phyloP scores from a whole-genome alignment of 2,888 invertebrate species.

The Trachelus iudaicus region DNA sequence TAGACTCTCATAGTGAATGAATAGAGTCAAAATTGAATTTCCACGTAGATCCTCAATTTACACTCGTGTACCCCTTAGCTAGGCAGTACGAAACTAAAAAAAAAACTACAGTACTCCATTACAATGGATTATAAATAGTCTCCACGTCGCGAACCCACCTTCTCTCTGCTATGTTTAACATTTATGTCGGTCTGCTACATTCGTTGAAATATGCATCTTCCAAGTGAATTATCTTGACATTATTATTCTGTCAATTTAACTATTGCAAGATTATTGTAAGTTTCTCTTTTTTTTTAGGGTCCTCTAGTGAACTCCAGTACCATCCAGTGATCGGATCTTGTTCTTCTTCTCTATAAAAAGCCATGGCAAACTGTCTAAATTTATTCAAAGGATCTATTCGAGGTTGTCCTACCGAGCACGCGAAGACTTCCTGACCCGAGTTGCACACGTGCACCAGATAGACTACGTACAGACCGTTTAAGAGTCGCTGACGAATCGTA shows the following conservation, averaged over 20 bases:
- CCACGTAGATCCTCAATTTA: not conserved
- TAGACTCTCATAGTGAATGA: not conserved
- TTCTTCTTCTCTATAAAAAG: not conserved
- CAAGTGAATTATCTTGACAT: not conserved
- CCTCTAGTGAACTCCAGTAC: not conserved
- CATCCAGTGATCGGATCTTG: not conserved
- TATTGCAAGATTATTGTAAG: not conserved
- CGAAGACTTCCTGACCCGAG: not conserved
- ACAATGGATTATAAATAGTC: constrained; percentile 2
- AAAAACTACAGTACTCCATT: not conserved
- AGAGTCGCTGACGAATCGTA: not conserved
- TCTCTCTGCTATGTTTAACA: not conserved
- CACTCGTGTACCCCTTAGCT: not conserved
- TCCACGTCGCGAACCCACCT: not conserved
- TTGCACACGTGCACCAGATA: not conserved
- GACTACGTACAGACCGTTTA: not conserved
- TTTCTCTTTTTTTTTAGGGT: not conserved
- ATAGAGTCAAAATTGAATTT: not conserved
- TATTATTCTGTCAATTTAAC: not conserved
- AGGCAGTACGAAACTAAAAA: not conserved
- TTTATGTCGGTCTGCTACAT: not conserved
- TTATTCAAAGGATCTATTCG: not conserved
- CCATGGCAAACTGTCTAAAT: not conserved
- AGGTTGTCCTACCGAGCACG: not conserved
- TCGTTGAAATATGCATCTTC: not conserved